A percentile compares a stretch with the other conserved stretches of the same genome.
Conservation (phyloP, 2,113 vertebrate species). For the Apodemus sylvaticus region DNA sequence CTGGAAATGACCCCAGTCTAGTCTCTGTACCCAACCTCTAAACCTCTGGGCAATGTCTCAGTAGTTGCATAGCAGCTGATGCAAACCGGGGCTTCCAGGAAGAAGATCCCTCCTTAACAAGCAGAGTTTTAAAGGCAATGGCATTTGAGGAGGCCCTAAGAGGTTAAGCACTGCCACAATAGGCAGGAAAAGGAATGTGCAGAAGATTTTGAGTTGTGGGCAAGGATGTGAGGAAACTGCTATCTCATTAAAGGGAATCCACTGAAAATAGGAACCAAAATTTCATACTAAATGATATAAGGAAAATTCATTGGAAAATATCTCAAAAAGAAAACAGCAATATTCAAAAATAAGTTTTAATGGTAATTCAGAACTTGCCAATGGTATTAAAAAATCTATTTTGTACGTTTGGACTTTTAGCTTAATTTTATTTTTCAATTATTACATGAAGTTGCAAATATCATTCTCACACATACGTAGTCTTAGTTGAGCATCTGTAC, state of each 20-base stretch:
- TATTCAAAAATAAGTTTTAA: slow-evolving; percentile 7
- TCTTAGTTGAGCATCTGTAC: background rate
- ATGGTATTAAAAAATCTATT: background rate
- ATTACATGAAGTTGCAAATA: background rate
- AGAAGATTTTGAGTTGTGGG: slow-evolving; percentile 17
- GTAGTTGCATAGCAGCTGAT: background rate
- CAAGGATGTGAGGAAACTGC: slow-evolving; percentile 14
- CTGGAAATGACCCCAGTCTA: background rate
- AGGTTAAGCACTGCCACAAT: background rate
- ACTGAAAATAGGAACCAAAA: slow-evolving; percentile 2
- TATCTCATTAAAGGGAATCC: slow-evolving; percentile 1
- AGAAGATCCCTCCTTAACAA: background rate
- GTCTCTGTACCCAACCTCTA: background rate
- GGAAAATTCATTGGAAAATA: slow-evolving; percentile 15
- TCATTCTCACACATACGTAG: background rate
- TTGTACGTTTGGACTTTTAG: background rate
- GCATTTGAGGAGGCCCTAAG: background rate
- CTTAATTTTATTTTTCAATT: background rate
- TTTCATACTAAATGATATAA: background rate
- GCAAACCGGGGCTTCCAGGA: background rate
- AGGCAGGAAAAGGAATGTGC: background rate
- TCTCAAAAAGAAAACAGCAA: slow-evolving; percentile 2
- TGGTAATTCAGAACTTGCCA: background rate
- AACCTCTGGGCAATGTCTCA: background rate
- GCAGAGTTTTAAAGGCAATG: background rate